phyloP scores from a whole-genome alignment of 2,888 invertebrate species.

The Scaptomyza cyrtandrae region DNA sequence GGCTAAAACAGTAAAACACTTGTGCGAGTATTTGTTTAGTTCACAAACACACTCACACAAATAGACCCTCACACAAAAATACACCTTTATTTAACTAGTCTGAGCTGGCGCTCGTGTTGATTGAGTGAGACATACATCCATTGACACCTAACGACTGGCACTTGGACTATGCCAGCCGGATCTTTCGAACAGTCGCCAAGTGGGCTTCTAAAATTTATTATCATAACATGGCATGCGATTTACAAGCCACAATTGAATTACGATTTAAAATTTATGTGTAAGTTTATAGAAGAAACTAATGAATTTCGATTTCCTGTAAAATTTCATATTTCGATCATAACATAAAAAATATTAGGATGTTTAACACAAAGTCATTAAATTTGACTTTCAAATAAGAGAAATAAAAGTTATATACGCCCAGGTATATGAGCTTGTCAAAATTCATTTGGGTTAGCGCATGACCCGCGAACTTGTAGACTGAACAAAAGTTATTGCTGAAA shows the following conservation, averaged over 20 bases:
- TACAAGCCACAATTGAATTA: slow-evolving; percentile 18
- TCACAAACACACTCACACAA: slow-evolving; percentile 2
- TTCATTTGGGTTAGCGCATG: no score
- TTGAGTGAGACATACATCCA: slow-evolving; percentile 58
- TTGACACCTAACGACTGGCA: slow-evolving; percentile 54
- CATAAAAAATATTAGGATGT: neutral
- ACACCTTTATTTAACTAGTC: slow-evolving; percentile 41
- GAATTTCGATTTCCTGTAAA: slow-evolving; percentile 12
- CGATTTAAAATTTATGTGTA: slow-evolving; percentile 8
- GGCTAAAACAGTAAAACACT: slow-evolving; percentile 30
- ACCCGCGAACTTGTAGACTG: no score
- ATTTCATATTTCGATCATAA: slow-evolving; percentile 13
- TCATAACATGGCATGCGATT: slow-evolving; percentile 11
- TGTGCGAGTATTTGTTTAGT: slow-evolving; percentile 19
- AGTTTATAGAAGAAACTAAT: slow-evolving; percentile 8
- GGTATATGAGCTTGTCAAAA: neutral
- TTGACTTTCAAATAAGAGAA: neutral
- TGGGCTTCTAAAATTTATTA: slow-evolving; percentile 29
- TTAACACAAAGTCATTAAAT: neutral
- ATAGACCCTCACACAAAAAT: neutral
- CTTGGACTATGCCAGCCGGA: neutral
- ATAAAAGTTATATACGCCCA: neutral
- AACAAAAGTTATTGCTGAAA: neutral
- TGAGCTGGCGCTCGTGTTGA: slow-evolving; percentile 42
- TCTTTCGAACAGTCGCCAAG: neutral